Evolutionary conservation across 2,888 invertebrate species (phyloP).

Genomic region (Cactoblastis cactorum): DNA sequence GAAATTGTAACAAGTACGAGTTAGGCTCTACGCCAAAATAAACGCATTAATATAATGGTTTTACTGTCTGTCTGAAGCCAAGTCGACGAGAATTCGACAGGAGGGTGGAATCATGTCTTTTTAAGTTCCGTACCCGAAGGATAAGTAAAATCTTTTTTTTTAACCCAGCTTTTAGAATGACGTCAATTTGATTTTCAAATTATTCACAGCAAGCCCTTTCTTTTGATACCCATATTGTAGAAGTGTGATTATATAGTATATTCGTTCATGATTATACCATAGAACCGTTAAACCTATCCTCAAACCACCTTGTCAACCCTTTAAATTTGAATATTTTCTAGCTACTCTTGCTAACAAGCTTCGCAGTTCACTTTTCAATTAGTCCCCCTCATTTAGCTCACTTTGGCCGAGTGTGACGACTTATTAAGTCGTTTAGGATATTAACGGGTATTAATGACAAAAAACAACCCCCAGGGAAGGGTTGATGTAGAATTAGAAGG

Average conservation of each 20-base stretch:
- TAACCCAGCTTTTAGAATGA: no score
- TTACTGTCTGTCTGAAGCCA: neutral
- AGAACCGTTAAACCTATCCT: neutral
- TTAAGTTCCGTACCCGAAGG: no score
- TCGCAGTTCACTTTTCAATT: conserved; percentile 14
- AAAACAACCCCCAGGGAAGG: conserved; percentile 26
- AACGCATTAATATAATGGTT: neutral
- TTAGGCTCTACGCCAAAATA: conserved; percentile 8
- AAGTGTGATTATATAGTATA: neutral
- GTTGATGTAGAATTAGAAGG: conserved; percentile 18
- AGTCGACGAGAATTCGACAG: neutral
- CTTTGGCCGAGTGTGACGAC: conserved; percentile 24
- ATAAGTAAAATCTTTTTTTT: no score
- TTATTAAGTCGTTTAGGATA: conserved; percentile 38
- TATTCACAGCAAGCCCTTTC: neutral
- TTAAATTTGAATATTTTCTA: conserved; percentile 15
- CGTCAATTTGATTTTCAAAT: no score
- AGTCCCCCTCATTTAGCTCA: conserved; percentile 10
- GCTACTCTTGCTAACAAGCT: conserved; percentile 11
- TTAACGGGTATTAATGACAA: conserved; percentile 35
- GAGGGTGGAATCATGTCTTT: neutral
- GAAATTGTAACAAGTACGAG: neutral
- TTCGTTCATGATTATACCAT: neutral
- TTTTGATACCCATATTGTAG: neutral
- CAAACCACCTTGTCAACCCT: conserved; percentile 2